Base-by-base conservation (phyloP, 2,113 vertebrate species). In the Spheniscus mendiculus region DNA sequence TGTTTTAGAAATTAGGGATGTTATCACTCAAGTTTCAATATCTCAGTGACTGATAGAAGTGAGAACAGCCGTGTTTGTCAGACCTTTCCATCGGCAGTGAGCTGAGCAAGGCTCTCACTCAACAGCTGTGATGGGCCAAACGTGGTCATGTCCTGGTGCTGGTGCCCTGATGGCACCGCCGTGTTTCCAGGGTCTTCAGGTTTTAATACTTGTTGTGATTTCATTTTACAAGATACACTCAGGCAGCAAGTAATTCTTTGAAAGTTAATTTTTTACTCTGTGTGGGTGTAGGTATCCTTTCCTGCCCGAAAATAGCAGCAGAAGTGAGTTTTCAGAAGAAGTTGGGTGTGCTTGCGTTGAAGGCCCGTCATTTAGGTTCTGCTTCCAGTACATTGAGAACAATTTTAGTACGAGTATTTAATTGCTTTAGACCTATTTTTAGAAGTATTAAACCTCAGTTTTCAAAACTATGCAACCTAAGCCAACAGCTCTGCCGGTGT, bases 381-480 rank as follows among this genome's bases (percentile, higher is more conserved):
- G 65, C 74, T 95, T 96, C 79, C 93, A 87, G 81, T 30, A 79
- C 18, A 53, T 22, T 50, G 89, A 76, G 91, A 95, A 89, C 87
- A 73, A 80, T 93, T 97, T 96, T 93, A 96, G 93, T 83, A 62
- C 78, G 73, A 94, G 78, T 61, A 79, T 96, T 97, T 95, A 96
- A 95, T 96, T 95, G 94, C 85, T 87, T 95, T 53, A 61, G 30
- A 61, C 66, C 78, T 96, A 95, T 96, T 96, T 97, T 96, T 95
- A 90, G 95, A 95, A 94, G 70, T 79, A 95, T 97, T 97, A 96
- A 94, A 96, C 73, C 89, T 96, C 93, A 50, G 89, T 89, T 96
- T 96, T 96, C 78, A 79, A 84, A 96, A 65, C 81, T 83, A n/a
- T 72, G 61, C 36, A 71, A 16, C 80, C 77, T 23, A 78, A 96